Evolutionary conservation across 2,113 vertebrate genomes (phyloP).

Genomic region (Coturnix japonica): DNA sequence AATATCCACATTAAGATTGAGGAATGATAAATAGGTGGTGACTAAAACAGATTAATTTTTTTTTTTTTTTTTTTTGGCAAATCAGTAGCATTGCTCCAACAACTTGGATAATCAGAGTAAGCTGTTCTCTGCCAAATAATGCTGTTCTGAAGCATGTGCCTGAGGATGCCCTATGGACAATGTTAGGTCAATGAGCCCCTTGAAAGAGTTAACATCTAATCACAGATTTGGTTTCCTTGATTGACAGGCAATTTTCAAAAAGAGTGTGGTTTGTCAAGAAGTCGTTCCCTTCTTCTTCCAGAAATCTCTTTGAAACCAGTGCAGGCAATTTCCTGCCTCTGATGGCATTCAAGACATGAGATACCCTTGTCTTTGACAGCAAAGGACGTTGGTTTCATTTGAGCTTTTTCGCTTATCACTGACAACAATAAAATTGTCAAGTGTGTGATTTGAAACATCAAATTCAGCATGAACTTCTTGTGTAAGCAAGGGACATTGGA

Average conservation of each 20-base stretch:
- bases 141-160: neutral
- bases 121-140: neutral
- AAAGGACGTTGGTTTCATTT: constrained; percentile 76
- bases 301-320: constrained; percentile 69
- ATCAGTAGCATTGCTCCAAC: neutral
- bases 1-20: neutral
- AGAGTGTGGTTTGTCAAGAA: constrained; percentile 72
- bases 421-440: constrained; percentile 80
- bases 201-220: constrained; percentile 67
- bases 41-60: neutral
- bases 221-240: constrained; percentile 64
- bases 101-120: neutral
- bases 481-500: constrained; percentile 50
- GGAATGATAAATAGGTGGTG: neutral
- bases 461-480: constrained; percentile 67
- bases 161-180: neutral
- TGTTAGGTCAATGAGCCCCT: neutral
- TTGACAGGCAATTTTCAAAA: constrained; percentile 75
- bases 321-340: constrained; percentile 75
- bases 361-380: constrained; percentile 79
- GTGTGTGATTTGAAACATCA: constrained; percentile 75
- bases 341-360: constrained; percentile 67
- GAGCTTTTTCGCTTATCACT: constrained; percentile 69
- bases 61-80: neutral
- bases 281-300: constrained; percentile 61